phyloP scores from a whole-genome alignment of 1,140 invertebrate species.

The Macrocentrus cingulum region DNA sequence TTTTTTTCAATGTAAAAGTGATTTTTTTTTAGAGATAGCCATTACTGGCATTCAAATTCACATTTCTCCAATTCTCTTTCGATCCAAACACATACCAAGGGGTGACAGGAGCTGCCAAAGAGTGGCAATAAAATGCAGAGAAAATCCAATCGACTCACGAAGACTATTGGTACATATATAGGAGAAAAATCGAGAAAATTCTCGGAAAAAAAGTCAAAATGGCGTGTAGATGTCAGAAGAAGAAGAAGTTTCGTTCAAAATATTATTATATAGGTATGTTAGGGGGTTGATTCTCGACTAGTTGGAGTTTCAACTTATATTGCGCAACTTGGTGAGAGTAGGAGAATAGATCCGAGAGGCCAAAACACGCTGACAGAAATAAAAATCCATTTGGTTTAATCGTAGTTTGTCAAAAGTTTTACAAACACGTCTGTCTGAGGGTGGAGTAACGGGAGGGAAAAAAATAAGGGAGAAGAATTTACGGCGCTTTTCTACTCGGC shows the following conservation, averaged over 20 bases:
- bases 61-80: conserved; percentile 15
- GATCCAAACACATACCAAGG: background rate
- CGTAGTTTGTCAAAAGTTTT: conserved; percentile 35
- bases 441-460: background rate
- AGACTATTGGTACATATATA: too few relatives aligned
- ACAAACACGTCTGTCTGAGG: background rate
- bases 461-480: conserved; percentile 2
- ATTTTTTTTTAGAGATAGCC: too few relatives aligned
- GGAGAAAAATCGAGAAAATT: conserved; percentile 1
- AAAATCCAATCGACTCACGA: too few relatives aligned
- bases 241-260: conserved; percentile 9
- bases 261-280: background rate
- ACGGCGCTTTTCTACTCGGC: background rate
- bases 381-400: conserved; percentile 40
- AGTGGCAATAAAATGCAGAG: too few relatives aligned
- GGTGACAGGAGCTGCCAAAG: background rate
- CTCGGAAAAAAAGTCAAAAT: conserved; percentile 15
- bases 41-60: conserved; percentile 6
- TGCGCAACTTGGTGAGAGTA: background rate
- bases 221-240: background rate
- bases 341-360: background rate
- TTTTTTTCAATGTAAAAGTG: too few relatives aligned
- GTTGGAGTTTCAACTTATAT: background rate
- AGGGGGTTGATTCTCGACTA: background rate
- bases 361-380: conserved; percentile 9